phyloP scores from a whole-genome alignment of 2,888 invertebrate species.

The Polia nebulosa region DNA sequence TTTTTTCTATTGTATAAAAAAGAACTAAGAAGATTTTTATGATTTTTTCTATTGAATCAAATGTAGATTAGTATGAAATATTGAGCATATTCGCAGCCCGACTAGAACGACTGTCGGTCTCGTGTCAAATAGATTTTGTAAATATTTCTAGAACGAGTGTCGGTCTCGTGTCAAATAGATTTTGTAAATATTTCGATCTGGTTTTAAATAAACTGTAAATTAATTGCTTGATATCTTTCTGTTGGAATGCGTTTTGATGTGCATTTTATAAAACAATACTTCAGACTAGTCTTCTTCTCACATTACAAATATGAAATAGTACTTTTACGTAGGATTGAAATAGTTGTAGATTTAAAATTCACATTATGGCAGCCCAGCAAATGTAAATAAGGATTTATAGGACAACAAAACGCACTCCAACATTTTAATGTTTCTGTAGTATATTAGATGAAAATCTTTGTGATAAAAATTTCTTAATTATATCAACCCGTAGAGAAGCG shows the following conservation, averaged over 20 bases:
- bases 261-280: conserved; percentile 25
- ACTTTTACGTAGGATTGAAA: conserved; percentile 35
- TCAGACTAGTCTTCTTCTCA: conserved; percentile 35
- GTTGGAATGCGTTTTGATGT: conserved; percentile 79
- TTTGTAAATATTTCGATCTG: conserved; percentile 85
- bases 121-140: conserved; percentile 78
- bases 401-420: conserved; percentile 76
- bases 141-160: conserved; percentile 81
- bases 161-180: conserved; percentile 72
- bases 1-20: conserved; percentile 82
- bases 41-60: conserved; percentile 78
- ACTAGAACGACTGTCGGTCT: conserved; percentile 67
- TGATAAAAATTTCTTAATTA: conserved; percentile 85
- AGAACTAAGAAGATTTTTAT: conserved; percentile 73
- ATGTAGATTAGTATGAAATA: conserved; percentile 73
- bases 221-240: conserved; percentile 76
- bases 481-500: conserved; percentile 84
- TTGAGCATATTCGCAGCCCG: conserved; percentile 66
- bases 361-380: conserved; percentile 58
- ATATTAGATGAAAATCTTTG: conserved; percentile 85
- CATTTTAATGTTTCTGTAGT: conserved; percentile 81
- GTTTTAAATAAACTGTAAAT: conserved; percentile 82
- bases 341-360: conserved; percentile 41
- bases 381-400: conserved; percentile 47
- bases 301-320: conserved; percentile 47